Evolutionary conservation across 2,888 invertebrate species (phyloP).

Genomic region (Limnephilus auricula): DNA sequence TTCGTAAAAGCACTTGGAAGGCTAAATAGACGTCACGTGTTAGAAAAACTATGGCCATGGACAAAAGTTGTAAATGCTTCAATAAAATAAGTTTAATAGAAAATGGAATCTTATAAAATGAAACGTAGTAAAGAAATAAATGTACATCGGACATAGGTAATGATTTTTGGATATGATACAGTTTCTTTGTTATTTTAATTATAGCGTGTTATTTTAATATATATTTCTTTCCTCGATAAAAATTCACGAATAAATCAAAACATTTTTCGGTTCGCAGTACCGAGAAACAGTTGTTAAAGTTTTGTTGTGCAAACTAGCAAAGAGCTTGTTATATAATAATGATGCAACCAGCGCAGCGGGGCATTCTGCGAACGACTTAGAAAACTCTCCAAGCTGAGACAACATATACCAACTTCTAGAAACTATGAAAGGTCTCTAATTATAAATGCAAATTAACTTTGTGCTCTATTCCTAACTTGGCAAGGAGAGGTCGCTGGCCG

Average conservation of each 20-base stretch:
- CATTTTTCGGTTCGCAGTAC: no score
- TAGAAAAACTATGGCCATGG: no score
- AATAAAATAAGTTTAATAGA: no score
- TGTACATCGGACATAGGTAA: no score
- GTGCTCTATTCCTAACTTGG: constrained; percentile 23
- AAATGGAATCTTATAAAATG: background rate
- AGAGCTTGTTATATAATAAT: background rate
- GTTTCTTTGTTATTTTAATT: background rate
- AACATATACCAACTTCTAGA: constrained; percentile 28
- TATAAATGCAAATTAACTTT: constrained; percentile 58
- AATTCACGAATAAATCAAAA: background rate
- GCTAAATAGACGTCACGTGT: no score
- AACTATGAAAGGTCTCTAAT: constrained; percentile 56
- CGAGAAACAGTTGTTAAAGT: background rate
- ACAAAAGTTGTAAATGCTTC: no score
- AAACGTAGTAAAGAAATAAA: background rate
- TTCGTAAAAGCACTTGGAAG: no score
- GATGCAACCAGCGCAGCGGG: background rate
- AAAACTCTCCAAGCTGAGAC: constrained; percentile 11
- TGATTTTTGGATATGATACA: background rate
- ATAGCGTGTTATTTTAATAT: no score
- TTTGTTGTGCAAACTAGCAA: background rate
- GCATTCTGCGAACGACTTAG: background rate
- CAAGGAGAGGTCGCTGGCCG: constrained; percentile 21
- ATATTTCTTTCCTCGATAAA: background rate